Conservation (phyloP, 2,113 vertebrate genomes). For the Candoia aspera region DNA sequence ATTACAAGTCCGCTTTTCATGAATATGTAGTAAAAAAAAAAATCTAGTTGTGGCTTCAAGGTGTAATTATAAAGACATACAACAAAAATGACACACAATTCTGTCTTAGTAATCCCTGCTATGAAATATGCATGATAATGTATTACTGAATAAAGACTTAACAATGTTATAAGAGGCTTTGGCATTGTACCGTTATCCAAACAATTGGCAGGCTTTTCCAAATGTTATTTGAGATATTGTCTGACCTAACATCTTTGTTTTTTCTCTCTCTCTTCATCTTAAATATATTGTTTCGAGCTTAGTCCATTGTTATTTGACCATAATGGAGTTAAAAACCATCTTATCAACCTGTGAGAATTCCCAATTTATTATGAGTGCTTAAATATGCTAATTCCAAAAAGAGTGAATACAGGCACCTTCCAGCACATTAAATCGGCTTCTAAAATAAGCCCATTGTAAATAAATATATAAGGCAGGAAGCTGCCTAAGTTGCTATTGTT, state of each 20-base stretch:
- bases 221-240: conserved; percentile 86
- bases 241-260: conserved; percentile 85
- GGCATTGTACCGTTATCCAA: conserved; percentile 87
- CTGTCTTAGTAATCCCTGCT: conserved; percentile 93
- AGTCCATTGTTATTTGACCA: conserved; percentile 77
- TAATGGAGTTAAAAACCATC: conserved; percentile 72
- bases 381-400: conserved; percentile 70
- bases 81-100: conserved; percentile 96
- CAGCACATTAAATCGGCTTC: conserved; percentile 60
- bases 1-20: conserved; percentile 99
- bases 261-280: conserved; percentile 72
- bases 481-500: conserved; percentile 25
- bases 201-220: conserved; percentile 91
- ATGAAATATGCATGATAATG: conserved; percentile 99
- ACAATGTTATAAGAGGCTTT: conserved; percentile 96
- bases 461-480: conserved; percentile 36
- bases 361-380: conserved; percentile 72
- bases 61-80: conserved; percentile 99
- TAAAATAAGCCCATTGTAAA: conserved; percentile 55
- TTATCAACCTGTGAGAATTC: conserved; percentile 79
- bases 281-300: conserved; percentile 80
- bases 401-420: conserved; percentile 37
- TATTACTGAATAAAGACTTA: conserved; percentile 95
- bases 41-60: conserved; percentile 97
- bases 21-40: conserved; percentile 95